Evolutionary conservation across 2,888 invertebrate genomes (phyloP).

Genomic region (Orthosia gracilis): DNA sequence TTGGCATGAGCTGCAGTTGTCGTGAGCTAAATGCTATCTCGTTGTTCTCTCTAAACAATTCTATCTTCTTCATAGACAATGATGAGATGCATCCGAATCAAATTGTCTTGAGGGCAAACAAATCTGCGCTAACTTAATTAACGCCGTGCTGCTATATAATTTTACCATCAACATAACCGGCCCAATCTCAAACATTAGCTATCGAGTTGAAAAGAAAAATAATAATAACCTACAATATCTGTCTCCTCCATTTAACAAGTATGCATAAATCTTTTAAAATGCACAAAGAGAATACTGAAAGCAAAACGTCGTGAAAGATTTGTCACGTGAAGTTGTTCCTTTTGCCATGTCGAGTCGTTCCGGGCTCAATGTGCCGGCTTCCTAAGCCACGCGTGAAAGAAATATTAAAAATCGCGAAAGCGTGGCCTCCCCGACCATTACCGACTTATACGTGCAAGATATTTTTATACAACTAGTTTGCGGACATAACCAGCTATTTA

Average conservation of each 20-base stretch:
- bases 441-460: constrained; percentile 51
- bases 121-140: no score
- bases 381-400: constrained; percentile 68
- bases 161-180: no score
- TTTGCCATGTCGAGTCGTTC: constrained; percentile 16
- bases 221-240: neutral
- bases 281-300: constrained; percentile 8
- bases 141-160: no score
- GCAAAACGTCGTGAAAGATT: constrained; percentile 19
- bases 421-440: constrained; percentile 68
- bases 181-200: no score
- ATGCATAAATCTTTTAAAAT: constrained; percentile 18
- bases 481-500: constrained; percentile 42
- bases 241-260: neutral
- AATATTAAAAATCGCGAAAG: constrained; percentile 76
- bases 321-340: constrained; percentile 24
- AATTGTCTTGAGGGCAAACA: no score
- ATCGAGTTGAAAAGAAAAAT: no score
- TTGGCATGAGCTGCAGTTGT: neutral
- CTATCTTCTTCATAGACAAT: neutral
- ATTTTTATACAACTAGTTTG: constrained; percentile 60
- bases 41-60: neutral
- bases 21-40: no score
- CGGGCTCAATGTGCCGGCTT: constrained; percentile 35
- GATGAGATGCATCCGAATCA: neutral